Conservation (phyloP, 35 echinoderm and acorn worm genomes). For the Amphiura filiformis region DNA sequence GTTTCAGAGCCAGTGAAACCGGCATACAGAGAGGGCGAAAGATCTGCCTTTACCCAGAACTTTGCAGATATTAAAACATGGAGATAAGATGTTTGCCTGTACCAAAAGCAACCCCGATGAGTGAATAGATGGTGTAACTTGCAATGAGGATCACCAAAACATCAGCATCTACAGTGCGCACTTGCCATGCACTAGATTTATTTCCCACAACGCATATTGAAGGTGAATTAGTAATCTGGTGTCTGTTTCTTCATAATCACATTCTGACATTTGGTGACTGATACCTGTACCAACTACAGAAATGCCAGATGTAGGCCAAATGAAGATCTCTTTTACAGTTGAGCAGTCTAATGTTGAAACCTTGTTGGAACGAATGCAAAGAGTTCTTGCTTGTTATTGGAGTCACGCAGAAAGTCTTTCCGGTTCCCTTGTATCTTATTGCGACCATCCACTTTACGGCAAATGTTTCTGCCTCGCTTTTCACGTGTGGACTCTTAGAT, state of each 20-base stretch:
- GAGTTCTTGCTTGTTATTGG: conserved; percentile 37
- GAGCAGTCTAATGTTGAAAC: neutral
- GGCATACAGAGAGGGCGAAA: conserved; percentile 26
- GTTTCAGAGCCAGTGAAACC: conserved; percentile 54
- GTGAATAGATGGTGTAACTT: conserved; percentile 27
- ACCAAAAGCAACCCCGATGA: conserved; percentile 32
- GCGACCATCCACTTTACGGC: neutral
- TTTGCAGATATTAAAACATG: neutral
- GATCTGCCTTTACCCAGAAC: conserved; percentile 34
- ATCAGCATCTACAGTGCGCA: conserved; percentile 49
- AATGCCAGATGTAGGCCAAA: conserved; percentile 34
- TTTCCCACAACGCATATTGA: conserved; percentile 9
- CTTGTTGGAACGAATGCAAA: conserved; percentile 33
- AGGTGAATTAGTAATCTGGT: conserved; percentile 38
- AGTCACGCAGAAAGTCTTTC: conserved; percentile 25
- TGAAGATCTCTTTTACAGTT: conserved; percentile 2
- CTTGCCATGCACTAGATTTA: neutral
- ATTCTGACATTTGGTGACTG: neutral
- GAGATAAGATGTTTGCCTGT: neutral
- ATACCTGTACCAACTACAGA: neutral
- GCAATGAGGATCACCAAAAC: conserved; percentile 39
- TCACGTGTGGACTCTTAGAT: neutral
- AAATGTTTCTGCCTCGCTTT: neutral
- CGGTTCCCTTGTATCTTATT: conserved; percentile 12
- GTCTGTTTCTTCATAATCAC: conserved; percentile 41